A percentile compares a stretch with the other conserved stretches of the same genome.
Conservation (phyloP, 2,888 invertebrate species). For the Beris morrisii region DNA sequence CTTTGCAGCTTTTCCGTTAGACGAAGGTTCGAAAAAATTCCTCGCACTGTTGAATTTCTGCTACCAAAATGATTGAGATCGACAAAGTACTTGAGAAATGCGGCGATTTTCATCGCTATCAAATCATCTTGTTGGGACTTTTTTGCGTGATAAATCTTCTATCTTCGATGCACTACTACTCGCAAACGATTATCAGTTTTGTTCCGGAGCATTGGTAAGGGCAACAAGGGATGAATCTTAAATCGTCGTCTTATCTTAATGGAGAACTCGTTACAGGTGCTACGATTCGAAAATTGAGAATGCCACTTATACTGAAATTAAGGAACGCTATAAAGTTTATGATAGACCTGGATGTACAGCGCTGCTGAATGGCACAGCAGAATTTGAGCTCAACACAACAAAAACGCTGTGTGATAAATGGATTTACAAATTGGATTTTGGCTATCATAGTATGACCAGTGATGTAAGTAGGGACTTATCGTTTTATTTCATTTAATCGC, state of each 20-base stretch:
- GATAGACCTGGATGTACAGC: conserved; percentile 36
- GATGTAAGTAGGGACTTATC: conserved; percentile 55
- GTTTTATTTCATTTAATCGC: not conserved
- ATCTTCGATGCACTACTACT: conserved; percentile 63
- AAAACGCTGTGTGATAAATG: conserved; percentile 55
- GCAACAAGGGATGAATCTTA: not conserved
- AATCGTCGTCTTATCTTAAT: not conserved
- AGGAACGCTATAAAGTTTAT: conserved; percentile 29
- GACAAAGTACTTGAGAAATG: conserved; percentile 59
- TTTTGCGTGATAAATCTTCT: conserved; percentile 61
- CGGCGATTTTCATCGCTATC: conserved; percentile 60
- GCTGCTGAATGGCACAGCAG: not conserved
- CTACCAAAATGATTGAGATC: conserved; percentile 41
- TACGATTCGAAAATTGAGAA: conserved; percentile 29
- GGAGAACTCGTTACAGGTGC: conserved; percentile 12
- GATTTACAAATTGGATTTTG: conserved; percentile 60
- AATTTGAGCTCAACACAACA: not conserved
- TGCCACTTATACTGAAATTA: conserved; percentile 36
- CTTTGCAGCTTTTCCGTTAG: too few relatives aligned
- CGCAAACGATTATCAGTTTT: conserved; percentile 63
- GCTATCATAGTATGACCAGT: conserved; percentile 62
- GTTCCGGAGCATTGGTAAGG: conserved; percentile 58
- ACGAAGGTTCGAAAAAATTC: too few relatives aligned
- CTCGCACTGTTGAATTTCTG: too few relatives aligned
- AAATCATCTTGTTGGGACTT: conserved; percentile 58